Conservation (phyloP, 2,113 vertebrate genomes). For the Tinamus guttatus region DNA sequence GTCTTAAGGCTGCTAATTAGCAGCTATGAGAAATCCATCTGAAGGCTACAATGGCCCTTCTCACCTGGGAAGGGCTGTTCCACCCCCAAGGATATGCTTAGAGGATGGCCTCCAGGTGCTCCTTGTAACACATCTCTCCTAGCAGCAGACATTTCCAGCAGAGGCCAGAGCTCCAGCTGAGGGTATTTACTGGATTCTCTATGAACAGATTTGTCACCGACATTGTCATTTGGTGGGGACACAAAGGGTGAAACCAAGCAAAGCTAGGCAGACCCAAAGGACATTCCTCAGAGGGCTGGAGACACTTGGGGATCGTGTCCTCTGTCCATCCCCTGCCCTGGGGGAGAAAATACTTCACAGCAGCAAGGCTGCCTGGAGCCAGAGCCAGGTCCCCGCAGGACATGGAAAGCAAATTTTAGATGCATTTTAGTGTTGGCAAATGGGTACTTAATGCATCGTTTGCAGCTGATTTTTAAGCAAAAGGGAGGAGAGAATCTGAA, state of each 20-base stretch:
- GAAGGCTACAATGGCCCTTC: neutral
- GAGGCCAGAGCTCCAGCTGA: fast-evolving
- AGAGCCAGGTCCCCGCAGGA: neutral
- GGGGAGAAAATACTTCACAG: neutral
- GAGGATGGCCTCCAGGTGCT: neutral
- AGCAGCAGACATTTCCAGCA: neutral
- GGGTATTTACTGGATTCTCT: neutral
- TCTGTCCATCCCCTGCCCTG: neutral
- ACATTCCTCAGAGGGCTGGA: neutral
- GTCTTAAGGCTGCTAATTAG: neutral
- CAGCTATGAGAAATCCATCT: neutral
- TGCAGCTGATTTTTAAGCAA: neutral
- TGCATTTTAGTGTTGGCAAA: neutral
- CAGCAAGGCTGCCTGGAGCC: neutral
- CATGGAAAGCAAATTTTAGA: neutral
- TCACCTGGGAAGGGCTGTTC: neutral
- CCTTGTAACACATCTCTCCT: neutral
- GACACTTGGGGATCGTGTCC: neutral
- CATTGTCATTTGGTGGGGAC: fast-evolving
- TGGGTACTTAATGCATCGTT: neutral
- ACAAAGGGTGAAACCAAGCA: neutral
- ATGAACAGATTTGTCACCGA: fast-evolving
- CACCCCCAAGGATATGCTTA: fast-evolving
- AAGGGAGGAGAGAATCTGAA: neutral
- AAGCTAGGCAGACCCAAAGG: neutral